phyloP scores from a whole-genome alignment of 2,113 vertebrate species.

The Gymnorhina tibicen region DNA sequence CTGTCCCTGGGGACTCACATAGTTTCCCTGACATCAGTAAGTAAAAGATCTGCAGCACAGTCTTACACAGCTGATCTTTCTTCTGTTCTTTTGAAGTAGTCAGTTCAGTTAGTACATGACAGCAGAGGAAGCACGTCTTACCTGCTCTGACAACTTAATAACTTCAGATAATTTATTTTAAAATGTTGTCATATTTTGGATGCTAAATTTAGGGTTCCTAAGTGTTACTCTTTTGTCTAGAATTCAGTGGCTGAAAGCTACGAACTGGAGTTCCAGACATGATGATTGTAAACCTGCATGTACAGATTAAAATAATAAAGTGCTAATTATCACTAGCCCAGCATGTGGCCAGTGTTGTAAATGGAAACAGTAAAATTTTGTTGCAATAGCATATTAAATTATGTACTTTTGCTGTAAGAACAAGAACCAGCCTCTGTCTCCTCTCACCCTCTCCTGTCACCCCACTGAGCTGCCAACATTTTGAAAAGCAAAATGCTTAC shows the following conservation, averaged over 20 bases:
- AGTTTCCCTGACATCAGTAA: background rate
- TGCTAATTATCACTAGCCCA: background rate
- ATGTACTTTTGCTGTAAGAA: background rate
- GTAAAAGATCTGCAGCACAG: background rate
- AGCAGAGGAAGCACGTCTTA: background rate
- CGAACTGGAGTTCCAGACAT: background rate
- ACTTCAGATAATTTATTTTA: background rate
- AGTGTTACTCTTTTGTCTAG: background rate
- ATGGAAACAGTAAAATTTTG: background rate
- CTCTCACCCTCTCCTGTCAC: rapidly evolving
- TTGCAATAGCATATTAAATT: background rate
- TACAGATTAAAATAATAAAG: background rate
- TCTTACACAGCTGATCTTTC: background rate
- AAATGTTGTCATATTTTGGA: background rate
- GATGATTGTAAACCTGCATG: background rate
- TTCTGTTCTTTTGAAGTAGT: background rate
- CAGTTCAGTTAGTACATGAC: background rate
- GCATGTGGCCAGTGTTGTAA: background rate
- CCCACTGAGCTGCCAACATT: background rate
- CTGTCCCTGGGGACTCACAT: background rate
- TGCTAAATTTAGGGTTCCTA: background rate
- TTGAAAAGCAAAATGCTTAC: background rate
- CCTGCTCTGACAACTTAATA: background rate
- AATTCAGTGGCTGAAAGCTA: background rate
- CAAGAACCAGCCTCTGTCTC: background rate